Evolutionary conservation across 2,797 vertebrate genomes (phyloP).

Genomic region (Protosalanx chinensis): DNA sequence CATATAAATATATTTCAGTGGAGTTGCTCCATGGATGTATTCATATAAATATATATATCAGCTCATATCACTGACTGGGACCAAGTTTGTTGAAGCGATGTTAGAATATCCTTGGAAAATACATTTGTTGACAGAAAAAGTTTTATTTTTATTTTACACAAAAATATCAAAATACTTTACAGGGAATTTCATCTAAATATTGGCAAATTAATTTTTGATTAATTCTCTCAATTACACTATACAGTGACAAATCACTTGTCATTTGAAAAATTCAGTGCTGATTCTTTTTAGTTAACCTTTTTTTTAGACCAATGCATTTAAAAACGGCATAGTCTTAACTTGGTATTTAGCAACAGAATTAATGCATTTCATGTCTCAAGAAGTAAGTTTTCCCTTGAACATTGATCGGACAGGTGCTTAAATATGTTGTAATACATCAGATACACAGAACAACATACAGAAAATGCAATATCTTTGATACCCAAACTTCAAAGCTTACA

Average conservation of each 20-base stretch:
- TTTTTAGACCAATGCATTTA: conserved; percentile 68
- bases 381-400: conserved; percentile 49
- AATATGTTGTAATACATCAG: conserved; percentile 64
- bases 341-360: conserved; percentile 67
- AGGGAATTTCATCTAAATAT: conserved; percentile 75
- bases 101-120: conserved; percentile 66
- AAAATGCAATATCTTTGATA: conserved; percentile 68
- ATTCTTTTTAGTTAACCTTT: conserved; percentile 46
- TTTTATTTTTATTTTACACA: conserved; percentile 71
- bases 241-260: conserved; percentile 68
- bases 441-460: conserved; percentile 72
- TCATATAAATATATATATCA: too few relatives aligned
- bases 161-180: conserved; percentile 81
- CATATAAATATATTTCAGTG: too few relatives aligned
- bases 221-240: conserved; percentile 71
- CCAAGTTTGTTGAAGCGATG: too few relatives aligned
- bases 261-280: conserved; percentile 69
- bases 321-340: conserved; percentile 72
- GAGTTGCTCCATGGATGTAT: too few relatives aligned
- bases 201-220: conserved; percentile 66
- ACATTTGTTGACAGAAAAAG: conserved; percentile 75
- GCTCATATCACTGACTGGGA: too few relatives aligned
- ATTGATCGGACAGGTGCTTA: conserved; percentile 63
- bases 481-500: conserved; percentile 67
- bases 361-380: conserved; percentile 66